Evolutionary conservation across 1,140 invertebrate species (phyloP).

Genomic region (Heliconius congener): DNA sequence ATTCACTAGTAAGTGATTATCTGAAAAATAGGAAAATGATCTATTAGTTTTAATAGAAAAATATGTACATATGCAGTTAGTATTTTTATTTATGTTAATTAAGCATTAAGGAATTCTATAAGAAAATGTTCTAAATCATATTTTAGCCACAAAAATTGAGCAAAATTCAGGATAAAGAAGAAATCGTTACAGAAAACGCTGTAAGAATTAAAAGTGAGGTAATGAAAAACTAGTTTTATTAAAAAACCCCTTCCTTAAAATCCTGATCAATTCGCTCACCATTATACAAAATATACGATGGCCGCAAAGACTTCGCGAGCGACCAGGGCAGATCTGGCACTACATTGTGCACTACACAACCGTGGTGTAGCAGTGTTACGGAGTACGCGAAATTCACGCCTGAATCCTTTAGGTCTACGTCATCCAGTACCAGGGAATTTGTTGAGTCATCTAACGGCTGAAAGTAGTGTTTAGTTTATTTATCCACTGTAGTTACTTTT

Average conservation of each 20-base stretch:
- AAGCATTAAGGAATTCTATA: too few species aligned
- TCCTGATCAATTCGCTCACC: constrained; percentile 58
- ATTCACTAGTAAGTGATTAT: constrained; percentile 89
- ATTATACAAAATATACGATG: constrained; percentile 88
- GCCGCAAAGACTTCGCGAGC: constrained; percentile 86
- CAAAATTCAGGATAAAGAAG: too few species aligned
- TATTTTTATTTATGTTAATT: too few species aligned
- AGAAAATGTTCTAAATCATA: too few species aligned
- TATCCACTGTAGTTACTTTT: background rate
- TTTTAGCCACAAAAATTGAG: too few species aligned
- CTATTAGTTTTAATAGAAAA: too few species aligned
- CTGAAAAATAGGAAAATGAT: constrained; percentile 58
- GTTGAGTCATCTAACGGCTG: constrained; percentile 83
- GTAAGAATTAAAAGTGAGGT: too few species aligned
- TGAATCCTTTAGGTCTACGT: constrained; percentile 82
- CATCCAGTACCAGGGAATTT: constrained; percentile 69
- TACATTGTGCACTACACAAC: constrained; percentile 90
- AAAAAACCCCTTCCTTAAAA: too few species aligned
- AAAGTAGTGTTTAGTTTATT: constrained; percentile 40
- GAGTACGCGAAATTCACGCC: constrained; percentile 92
- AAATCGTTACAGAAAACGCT: too few species aligned
- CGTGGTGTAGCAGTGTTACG: constrained; percentile 90
- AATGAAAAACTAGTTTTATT: background rate
- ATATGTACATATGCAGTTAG: too few species aligned
- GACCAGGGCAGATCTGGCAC: constrained; percentile 90